A percentile compares a stretch with the other conserved stretches of the same genome.
Conservation (phyloP, 2,113 vertebrate genomes). For the Acanthisitta chloris region DNA sequence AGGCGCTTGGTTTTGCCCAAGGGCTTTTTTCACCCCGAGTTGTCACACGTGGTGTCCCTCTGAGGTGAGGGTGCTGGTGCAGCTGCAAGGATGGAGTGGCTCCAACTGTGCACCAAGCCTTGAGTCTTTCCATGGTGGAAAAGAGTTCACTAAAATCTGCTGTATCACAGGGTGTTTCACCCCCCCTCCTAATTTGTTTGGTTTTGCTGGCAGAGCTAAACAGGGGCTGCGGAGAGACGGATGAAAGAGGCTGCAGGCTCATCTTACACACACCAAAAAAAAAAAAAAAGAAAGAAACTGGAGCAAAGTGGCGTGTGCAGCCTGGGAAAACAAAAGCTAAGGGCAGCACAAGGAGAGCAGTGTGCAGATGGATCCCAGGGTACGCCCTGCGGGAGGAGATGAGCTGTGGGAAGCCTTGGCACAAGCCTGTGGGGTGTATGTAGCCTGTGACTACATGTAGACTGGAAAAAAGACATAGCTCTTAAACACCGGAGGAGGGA, state of each 20-base stretch:
- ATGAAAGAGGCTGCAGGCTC: neutral
- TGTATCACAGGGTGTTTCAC: neutral
- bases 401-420: constrained; percentile 1
- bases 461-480: neutral
- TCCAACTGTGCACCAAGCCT: fast-evolving
- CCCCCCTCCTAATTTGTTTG: neutral
- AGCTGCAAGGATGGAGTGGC: neutral
- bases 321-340: constrained; percentile 19
- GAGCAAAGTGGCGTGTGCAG: neutral
- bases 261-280: neutral
- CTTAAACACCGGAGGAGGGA: neutral
- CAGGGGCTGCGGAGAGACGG: neutral
- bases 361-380: neutral
- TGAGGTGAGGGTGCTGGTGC: neutral
- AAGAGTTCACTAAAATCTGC: neutral
- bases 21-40: fast-evolving
- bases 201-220: neutral
- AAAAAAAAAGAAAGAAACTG: neutral
- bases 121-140: neutral
- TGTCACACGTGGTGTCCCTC: fast-evolving
- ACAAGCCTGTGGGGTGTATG: neutral
- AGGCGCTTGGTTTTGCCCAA: neutral
- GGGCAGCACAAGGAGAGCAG: constrained; percentile 21
- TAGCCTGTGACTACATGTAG: neutral
- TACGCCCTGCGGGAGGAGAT: neutral